A percentile compares a stretch with the other conserved stretches of the same genome.
Evolutionary conservation across 2,113 vertebrate species (phyloP).

Genomic region (Galbula dea): DNA sequence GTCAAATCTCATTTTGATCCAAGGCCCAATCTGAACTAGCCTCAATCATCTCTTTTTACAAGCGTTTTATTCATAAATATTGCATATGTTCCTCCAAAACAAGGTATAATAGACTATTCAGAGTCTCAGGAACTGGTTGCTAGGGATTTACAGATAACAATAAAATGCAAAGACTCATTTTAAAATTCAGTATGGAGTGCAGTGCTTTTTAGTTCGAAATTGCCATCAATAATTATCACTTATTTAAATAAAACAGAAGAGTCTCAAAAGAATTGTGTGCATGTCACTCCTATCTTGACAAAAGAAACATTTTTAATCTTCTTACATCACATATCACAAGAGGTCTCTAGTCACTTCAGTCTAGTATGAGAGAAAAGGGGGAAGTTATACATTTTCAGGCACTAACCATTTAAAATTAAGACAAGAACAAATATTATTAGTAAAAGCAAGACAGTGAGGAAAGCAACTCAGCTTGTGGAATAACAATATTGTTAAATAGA

Average conservation of each 20-base stretch:
- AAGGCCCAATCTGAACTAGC: not conserved
- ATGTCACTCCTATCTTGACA: constrained; percentile 21
- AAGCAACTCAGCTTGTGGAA: constrained; percentile 49
- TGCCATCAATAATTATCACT: constrained; percentile 24
- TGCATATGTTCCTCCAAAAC: not conserved
- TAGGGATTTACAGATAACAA: constrained; percentile 14
- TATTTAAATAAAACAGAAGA: constrained; percentile 42
- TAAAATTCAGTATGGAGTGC: not conserved
- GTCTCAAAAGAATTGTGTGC: constrained; percentile 26
- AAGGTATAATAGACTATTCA: not conserved
- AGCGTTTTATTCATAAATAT: constrained; percentile 5
- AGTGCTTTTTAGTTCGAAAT: not conserved
- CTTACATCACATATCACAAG: constrained; percentile 41
- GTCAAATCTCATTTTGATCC: not conserved
- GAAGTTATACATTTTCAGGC: constrained; percentile 40
- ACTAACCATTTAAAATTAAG: constrained; percentile 68
- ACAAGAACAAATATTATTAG: constrained; percentile 58
- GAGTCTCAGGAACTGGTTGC: not conserved
- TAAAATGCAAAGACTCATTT: constrained; percentile 13
- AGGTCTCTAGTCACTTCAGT: constrained; percentile 7
- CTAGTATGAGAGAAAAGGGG: not conserved
- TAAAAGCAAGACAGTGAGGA: constrained; percentile 40
- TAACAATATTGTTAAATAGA: constrained; percentile 72
- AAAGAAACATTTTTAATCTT: constrained; percentile 52
- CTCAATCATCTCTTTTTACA: constrained; percentile 4